A percentile compares a stretch with the other conserved stretches of the same genome.
Evolutionary conservation across 2,113 vertebrate genomes (phyloP).

Genomic region (Myotis lucifugus): DNA sequence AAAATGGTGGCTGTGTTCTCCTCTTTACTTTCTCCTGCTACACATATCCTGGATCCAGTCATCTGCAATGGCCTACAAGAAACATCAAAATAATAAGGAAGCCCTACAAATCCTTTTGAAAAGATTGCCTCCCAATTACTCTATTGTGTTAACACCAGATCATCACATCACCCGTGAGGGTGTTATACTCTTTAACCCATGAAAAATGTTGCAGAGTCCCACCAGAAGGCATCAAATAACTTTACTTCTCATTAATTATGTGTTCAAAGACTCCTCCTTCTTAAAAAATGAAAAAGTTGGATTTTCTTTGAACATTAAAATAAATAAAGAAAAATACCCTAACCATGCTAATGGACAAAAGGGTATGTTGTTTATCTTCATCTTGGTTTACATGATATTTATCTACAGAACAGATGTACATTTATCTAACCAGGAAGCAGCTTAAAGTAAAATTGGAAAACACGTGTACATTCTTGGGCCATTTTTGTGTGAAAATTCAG

Average conservation of each 20-base stretch:
- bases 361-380: not conserved
- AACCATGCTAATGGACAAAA: not conserved
- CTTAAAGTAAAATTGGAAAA: not conserved
- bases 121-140: not conserved
- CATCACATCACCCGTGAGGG: not conserved
- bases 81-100: not conserved
- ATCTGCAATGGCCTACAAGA: not conserved
- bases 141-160: not conserved
- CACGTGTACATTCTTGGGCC: not conserved
- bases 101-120: not conserved
- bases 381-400: not conserved
- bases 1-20: not conserved
- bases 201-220: not conserved
- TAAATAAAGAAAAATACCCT: not conserved
- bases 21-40: not conserved
- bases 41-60: not conserved
- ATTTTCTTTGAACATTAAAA: not conserved
- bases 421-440: not conserved
- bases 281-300: not conserved
- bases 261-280: not conserved
- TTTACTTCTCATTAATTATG: not conserved
- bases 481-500: not conserved
- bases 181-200: not conserved
- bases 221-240: not conserved
- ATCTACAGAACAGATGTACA: not conserved